phyloP scores from a whole-genome alignment of 2,888 invertebrate species.

The Margaritifera margaritifera region DNA sequence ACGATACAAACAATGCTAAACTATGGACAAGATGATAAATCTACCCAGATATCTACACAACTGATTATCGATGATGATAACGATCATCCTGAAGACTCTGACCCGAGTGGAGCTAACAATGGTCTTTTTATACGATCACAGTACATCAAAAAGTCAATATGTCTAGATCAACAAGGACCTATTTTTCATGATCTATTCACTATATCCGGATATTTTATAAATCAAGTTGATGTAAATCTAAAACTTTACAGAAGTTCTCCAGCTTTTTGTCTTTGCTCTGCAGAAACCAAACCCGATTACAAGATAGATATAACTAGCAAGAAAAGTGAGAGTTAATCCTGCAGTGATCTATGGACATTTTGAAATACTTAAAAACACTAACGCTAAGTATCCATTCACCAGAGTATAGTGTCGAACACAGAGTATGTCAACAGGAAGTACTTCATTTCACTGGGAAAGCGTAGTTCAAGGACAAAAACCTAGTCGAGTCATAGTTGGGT shows the following conservation, averaged over 20 bases:
- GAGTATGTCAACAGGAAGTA: conserved; percentile 17
- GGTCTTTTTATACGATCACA: no score
- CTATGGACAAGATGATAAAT: conserved; percentile 17
- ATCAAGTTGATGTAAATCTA: no score
- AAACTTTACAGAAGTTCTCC: no score
- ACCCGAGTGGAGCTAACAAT: conserved; percentile 16
- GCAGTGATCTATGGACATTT: no score
- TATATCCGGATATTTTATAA: no score
- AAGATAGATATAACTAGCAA: no score
- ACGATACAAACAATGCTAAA: no score
- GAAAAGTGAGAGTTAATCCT: no score
- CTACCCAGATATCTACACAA: conserved; percentile 20
- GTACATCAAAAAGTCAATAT: conserved; percentile 8
- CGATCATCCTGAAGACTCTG: conserved; percentile 15
- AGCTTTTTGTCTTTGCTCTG: no score
- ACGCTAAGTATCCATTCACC: conserved; percentile 19
- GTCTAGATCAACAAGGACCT: conserved; percentile 28
- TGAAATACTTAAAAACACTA: conserved; percentile 18
- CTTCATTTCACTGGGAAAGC: conserved; percentile 26
- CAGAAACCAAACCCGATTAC: no score
- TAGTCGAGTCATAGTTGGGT: no score
- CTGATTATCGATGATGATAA: conserved; percentile 18
- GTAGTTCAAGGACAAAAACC: no score
- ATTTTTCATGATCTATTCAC: conserved; percentile 22
- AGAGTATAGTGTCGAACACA: conserved; percentile 19